Conservation (phyloP, 2,113 vertebrate genomes). For the Cinclus mexicanus region DNA sequence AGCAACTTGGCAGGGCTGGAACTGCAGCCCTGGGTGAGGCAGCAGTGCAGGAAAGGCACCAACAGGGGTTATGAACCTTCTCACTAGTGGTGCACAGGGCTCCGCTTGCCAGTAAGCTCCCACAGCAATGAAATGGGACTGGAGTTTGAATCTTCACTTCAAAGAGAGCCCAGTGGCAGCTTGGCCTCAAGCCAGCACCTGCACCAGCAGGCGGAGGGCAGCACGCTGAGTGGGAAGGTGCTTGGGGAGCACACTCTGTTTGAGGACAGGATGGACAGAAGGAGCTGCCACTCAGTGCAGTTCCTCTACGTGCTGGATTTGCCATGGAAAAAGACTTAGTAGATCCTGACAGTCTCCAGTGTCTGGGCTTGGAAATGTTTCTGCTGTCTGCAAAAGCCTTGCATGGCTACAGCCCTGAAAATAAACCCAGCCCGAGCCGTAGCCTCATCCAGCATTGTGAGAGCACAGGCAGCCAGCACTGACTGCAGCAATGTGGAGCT, state of each 20-base stretch:
- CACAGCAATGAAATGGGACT: not conserved
- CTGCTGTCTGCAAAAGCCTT: not conserved
- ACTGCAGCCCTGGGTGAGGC: not conserved
- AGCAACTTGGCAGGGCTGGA: not conserved
- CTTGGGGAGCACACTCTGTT: not conserved
- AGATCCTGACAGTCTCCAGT: not conserved
- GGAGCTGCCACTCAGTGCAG: not conserved
- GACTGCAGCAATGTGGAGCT: not conserved
- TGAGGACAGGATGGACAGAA: not conserved
- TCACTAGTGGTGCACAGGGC: not conserved
- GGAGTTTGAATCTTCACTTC: not conserved
- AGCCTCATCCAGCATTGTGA: not conserved
- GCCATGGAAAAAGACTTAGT: not conserved
- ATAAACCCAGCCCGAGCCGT: not conserved
- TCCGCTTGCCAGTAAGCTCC: not conserved
- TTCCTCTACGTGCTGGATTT: not conserved
- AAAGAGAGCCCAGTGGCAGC: not conserved
- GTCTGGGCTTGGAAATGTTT: not conserved
- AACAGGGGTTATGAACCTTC: not conserved
- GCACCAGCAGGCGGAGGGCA: not conserved
- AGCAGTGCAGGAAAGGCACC: not conserved
- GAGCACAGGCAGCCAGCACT: not conserved
- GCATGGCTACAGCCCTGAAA: not conserved
- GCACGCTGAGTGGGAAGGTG: not conserved
- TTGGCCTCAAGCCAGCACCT: not conserved